Percentiles rank a stretch among this genome's conserved stretches.
These are phyloP conservation scores for Cyphomyrus discorhynchus DNA, from an alignment of 2,113 vertebrate genomes.

Conservation along the genomic window DNA sequence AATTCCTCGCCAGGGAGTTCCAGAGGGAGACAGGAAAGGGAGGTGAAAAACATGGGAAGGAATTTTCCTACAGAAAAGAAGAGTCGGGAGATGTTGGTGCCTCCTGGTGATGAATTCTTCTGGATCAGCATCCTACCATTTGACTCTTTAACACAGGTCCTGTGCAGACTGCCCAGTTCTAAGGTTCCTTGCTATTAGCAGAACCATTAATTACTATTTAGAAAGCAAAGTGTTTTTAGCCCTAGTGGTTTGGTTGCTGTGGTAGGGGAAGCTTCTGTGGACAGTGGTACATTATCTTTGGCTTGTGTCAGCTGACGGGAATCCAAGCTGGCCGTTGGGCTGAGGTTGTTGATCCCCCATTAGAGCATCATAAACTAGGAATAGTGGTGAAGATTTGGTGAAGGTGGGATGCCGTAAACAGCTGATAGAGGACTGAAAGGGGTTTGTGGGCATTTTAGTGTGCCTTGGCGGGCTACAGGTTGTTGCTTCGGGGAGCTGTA, in stretches of 20 bases:
- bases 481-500: neutral
- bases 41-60: neutral
- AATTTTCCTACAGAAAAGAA: neutral
- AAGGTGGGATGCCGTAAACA: slow-evolving; percentile 1
- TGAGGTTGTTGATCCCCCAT: neutral
- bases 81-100: neutral
- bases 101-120: neutral
- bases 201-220: neutral
- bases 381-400: neutral
- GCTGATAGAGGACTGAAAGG: neutral
- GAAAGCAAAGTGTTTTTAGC: neutral
- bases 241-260: neutral
- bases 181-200: neutral
- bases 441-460: neutral
- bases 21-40: neutral
- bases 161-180: neutral
- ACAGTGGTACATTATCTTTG: neutral
- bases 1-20: neutral
- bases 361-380: slow-evolving; percentile 1
- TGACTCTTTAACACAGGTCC: neutral
- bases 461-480: neutral
- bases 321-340: neutral
- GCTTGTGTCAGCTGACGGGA: neutral
- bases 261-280: neutral
- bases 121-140: neutral